Percentiles rank a stretch among this genome's conserved stretches.
These are phyloP conservation scores for Drosophila prolongata DNA, from an alignment of 2,888 invertebrate genomes.

Conservation along the genomic window DNA sequence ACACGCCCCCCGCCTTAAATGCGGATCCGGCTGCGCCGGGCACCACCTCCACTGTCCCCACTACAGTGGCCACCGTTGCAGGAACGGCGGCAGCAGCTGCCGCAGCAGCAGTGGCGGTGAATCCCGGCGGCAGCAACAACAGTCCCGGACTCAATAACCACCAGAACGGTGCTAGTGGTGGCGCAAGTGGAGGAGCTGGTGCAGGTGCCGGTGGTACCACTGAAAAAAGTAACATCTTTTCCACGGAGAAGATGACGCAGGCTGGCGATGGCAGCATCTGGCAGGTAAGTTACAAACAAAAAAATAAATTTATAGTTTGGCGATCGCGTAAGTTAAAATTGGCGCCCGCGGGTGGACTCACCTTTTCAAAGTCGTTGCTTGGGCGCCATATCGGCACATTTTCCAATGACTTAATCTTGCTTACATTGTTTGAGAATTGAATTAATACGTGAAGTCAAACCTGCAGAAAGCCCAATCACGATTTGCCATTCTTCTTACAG, in stretches of 20 bases:
- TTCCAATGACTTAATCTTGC: too few species aligned
- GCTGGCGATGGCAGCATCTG: slow-evolving; percentile 91
- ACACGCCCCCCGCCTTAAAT: slow-evolving; percentile 85
- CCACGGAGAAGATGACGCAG: slow-evolving; percentile 95
- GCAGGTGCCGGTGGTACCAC: slow-evolving; percentile 3
- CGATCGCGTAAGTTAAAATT: too few species aligned
- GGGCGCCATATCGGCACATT: too few species aligned
- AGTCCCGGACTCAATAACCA: slow-evolving; percentile 6
- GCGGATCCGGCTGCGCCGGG: slow-evolving; percentile 64
- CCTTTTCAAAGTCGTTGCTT: not conserved
- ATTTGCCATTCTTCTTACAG: slow-evolving; percentile 50
- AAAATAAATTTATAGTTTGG: too few species aligned
- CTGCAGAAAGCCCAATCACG: too few species aligned
- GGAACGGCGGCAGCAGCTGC: slow-evolving; percentile 18
- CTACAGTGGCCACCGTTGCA: slow-evolving; percentile 20
- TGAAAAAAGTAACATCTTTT: slow-evolving; percentile 88
- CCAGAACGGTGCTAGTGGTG: slow-evolving; percentile 24
- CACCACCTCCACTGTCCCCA: slow-evolving; percentile 10
- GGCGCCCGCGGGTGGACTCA: not conserved
- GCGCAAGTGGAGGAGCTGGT: not conserved
- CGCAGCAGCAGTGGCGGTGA: slow-evolving; percentile 21
- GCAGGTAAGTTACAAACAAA: slow-evolving; percentile 84
- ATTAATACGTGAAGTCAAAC: too few species aligned
- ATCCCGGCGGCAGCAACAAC: slow-evolving; percentile 32
- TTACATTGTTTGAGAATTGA: too few species aligned